Conservation (phyloP, 53 echinoderm and acorn worm species). For the Antedon mediterranea region DNA sequence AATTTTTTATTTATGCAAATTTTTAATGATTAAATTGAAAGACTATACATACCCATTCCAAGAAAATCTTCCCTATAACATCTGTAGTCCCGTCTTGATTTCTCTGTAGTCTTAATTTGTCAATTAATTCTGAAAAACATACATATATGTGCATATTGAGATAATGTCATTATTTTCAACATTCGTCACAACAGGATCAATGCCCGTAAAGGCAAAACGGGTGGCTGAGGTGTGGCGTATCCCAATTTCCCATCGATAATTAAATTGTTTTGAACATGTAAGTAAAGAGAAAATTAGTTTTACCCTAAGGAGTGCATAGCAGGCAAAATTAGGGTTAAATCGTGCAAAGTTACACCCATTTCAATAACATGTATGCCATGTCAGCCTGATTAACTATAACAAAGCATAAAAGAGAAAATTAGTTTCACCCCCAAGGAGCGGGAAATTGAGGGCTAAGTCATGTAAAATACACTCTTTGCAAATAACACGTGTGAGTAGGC, state of each 20-base stretch:
- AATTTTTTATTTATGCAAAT: too few species aligned
- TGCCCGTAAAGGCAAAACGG: too few species aligned
- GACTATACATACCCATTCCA: constrained; percentile 63
- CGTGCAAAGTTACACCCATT: neutral
- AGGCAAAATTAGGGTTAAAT: neutral
- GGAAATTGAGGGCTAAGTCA: too few species aligned
- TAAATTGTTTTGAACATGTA: neutral
- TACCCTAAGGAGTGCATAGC: neutral
- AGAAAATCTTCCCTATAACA: constrained; percentile 43
- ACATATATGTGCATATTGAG: neutral
- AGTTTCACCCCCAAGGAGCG: too few species aligned
- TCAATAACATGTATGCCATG: neutral
- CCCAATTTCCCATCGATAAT: neutral
- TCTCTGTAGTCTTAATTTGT: constrained; percentile 29
- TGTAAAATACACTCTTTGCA: too few species aligned
- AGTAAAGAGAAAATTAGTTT: neutral
- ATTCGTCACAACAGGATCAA: neutral
- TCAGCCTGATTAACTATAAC: too few species aligned
- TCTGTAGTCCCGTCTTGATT: constrained; percentile 75
- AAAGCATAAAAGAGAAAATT: too few species aligned
- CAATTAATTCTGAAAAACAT: constrained; percentile 41
- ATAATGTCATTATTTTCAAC: neutral
- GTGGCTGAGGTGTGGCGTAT: too few species aligned
- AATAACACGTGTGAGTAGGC: too few species aligned
- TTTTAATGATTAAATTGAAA: too few species aligned